These are phyloP conservation scores for Pseudoatta argentina DNA, from an alignment of 1,140 invertebrate genomes.

Conservation along the genomic window DNA sequence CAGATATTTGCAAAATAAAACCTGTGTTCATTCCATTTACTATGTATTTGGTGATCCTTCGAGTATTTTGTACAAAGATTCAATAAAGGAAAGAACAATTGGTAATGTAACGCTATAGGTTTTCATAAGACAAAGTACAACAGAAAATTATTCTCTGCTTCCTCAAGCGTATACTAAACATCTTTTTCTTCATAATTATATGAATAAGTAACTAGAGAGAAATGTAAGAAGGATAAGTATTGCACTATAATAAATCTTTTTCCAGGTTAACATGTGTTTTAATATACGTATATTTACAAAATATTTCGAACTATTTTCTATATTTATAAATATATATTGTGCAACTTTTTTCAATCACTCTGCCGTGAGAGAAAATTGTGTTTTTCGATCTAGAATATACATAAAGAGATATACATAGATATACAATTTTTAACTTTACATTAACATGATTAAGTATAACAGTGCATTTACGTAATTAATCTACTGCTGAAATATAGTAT, in stretches of 20 bases:
- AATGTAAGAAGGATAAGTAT: slow-evolving; percentile 20
- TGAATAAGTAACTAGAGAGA: neutral
- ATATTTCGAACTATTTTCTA: slow-evolving; percentile 20
- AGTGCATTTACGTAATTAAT: neutral
- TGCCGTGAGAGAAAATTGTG: neutral
- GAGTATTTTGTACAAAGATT: slow-evolving; percentile 77
- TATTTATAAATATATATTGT: slow-evolving; percentile 35
- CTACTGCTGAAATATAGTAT: neutral
- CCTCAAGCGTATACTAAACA: slow-evolving; percentile 13
- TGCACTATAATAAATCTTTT: slow-evolving; percentile 11
- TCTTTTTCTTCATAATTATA: slow-evolving; percentile 36
- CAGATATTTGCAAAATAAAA: slow-evolving; percentile 73
- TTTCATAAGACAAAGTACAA: slow-evolving; percentile 68
- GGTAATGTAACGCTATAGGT: slow-evolving; percentile 61
- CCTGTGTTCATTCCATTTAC: slow-evolving; percentile 81
- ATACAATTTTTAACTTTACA: slow-evolving; percentile 4
- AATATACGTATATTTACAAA: slow-evolving; percentile 41
- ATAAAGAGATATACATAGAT: slow-evolving; percentile 1
- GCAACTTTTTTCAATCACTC: neutral
- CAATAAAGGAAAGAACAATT: slow-evolving; percentile 62
- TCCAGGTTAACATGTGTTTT: slow-evolving; percentile 34
- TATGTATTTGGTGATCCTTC: slow-evolving; percentile 74
- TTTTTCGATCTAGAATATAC: neutral
- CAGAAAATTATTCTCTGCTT: slow-evolving; percentile 59
- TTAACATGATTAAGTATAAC: slow-evolving; percentile 32